These are phyloP conservation scores for Cacatua alba DNA, from an alignment of 2,113 vertebrate species.

Conservation along the genomic window DNA sequence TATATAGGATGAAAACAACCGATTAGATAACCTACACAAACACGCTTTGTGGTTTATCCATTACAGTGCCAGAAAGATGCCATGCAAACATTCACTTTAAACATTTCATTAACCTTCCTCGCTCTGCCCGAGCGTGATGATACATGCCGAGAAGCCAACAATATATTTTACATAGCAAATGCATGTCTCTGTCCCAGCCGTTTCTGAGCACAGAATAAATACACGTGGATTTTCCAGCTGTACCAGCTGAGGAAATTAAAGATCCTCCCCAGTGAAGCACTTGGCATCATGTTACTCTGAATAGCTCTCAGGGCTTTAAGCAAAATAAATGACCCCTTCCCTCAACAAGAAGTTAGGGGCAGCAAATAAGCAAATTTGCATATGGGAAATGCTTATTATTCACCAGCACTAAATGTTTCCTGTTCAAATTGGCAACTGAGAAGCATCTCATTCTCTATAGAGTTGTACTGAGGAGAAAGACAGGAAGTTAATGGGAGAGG, in stretches of 20 bases:
- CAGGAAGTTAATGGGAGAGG: not conserved
- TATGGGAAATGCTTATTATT: conserved; percentile 29
- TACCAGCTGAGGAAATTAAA: conserved; percentile 47
- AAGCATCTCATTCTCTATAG: not conserved
- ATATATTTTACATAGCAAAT: conserved; percentile 32
- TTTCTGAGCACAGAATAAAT: conserved; percentile 1
- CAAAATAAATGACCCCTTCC: conserved; percentile 35
- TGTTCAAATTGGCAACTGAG: not conserved
- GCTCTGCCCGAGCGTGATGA: not conserved
- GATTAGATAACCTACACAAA: not conserved
- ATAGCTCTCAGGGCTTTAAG: conserved; percentile 16
- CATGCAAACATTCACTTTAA: not conserved
- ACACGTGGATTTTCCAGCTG: conserved; percentile 47
- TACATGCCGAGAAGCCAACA: not conserved
- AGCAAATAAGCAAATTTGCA: conserved; percentile 36
- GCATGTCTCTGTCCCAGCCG: not conserved
- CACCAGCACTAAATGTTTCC: conserved; percentile 1
- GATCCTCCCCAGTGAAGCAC: conserved; percentile 25
- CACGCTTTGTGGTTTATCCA: not conserved
- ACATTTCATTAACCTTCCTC: conserved; percentile 45
- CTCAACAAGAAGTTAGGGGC: not conserved
- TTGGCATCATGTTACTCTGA: conserved; percentile 39
- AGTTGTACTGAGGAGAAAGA: not conserved
- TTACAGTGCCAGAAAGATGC: not conserved
- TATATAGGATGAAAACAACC: not conserved